Evolutionary conservation across 2,888 invertebrate genomes (phyloP).

Genomic region (Phrixothrix hirtus): DNA sequence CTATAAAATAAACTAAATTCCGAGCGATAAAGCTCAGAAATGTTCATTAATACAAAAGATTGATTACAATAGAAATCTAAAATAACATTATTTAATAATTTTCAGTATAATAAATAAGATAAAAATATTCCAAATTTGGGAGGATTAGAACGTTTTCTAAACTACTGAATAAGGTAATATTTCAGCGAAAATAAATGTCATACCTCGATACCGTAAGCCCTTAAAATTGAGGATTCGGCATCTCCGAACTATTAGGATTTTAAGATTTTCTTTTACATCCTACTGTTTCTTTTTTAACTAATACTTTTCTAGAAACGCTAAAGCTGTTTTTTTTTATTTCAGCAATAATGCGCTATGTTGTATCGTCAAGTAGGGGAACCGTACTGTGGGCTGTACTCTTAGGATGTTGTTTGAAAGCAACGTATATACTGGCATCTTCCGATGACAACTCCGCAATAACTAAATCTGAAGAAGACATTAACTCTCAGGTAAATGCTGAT

Average conservation of each 20-base stretch:
- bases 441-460: slow-evolving; percentile 38
- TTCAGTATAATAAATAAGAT: too few relatives aligned
- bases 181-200: too few relatives aligned
- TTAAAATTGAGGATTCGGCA: slow-evolving; percentile 7
- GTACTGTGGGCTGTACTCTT: slow-evolving; percentile 44
- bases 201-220: too few relatives aligned
- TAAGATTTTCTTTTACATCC: neutral
- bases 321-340: slow-evolving; percentile 19
- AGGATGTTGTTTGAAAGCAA: slow-evolving; percentile 42
- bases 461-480: slow-evolving; percentile 42
- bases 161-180: too few relatives aligned
- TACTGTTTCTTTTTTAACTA: too few relatives aligned
- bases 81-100: too few relatives aligned
- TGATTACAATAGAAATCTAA: too few relatives aligned
- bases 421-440: slow-evolving; percentile 35
- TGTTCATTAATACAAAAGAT: too few relatives aligned
- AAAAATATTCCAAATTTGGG: too few relatives aligned
- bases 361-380: slow-evolving; percentile 39
- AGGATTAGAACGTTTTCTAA: neutral
- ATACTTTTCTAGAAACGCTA: too few relatives aligned
- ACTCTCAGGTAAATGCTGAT: slow-evolving; percentile 41
- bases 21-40: too few relatives aligned
- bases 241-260: neutral
- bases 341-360: slow-evolving; percentile 48
- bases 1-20: too few relatives aligned